phyloP scores from a whole-genome alignment of 2,888 invertebrate species.

The Tubulanus polymorphus region DNA sequence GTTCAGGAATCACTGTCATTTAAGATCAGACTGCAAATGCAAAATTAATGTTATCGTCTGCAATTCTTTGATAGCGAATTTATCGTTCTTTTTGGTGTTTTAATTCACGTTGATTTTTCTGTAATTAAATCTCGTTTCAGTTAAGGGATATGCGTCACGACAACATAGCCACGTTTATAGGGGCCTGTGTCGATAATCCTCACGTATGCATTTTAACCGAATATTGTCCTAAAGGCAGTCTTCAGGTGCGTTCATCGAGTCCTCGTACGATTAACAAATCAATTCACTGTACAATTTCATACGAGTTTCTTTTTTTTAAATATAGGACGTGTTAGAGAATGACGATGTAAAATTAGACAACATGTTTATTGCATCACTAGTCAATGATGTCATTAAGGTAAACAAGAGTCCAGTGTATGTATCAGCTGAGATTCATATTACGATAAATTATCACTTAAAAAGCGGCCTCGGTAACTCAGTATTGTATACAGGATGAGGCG shows the following conservation, averaged over 20 bases:
- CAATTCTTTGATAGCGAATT: too few relatives aligned
- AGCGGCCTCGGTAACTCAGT: too few relatives aligned
- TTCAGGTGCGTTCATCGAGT: conserved; percentile 56
- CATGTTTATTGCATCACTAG: conserved; percentile 94
- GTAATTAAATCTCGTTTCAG: conserved; percentile 44
- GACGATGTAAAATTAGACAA: conserved; percentile 95
- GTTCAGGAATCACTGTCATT: too few relatives aligned
- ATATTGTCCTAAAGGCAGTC: conserved; percentile 88
- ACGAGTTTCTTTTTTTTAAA: background rate
- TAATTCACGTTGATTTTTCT: background rate
- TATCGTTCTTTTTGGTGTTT: background rate
- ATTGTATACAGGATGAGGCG: too few relatives aligned
- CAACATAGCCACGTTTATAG: conserved; percentile 82
- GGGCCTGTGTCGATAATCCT: conserved; percentile 79
- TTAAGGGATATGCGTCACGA: conserved; percentile 82
- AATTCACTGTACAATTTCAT: background rate
- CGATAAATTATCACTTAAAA: too few relatives aligned
- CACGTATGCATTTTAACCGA: conserved; percentile 78
- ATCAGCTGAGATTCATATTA: too few relatives aligned
- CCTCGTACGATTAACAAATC: background rate
- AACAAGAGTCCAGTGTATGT: too few relatives aligned
- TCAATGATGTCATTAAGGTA: conserved; percentile 98
- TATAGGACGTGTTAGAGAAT: conserved; percentile 93
- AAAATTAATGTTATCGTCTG: too few relatives aligned
- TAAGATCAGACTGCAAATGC: too few relatives aligned